These are phyloP conservation scores for Dolichopus griseipennis DNA, from an alignment of 2,888 invertebrate genomes.

Conservation along the genomic window DNA sequence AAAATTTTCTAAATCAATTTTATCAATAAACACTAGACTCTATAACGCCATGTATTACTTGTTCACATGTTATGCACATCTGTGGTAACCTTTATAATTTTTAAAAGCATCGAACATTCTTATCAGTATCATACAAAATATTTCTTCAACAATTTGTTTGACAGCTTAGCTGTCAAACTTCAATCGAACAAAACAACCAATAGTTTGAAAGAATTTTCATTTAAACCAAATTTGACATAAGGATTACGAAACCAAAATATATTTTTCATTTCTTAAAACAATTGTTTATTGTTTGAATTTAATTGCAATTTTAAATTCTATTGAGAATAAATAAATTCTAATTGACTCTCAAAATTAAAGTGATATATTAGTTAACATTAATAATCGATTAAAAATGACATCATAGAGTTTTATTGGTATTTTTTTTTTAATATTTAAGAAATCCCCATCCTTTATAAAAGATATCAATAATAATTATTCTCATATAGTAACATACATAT, in stretches of 20 bases:
- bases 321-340: neutral
- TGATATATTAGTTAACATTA: neutral
- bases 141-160: neutral
- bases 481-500: neutral
- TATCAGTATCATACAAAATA: too few species aligned
- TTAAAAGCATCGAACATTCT: too few species aligned
- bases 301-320: neutral
- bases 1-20: too few species aligned
- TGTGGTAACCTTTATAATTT: too few species aligned
- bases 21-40: too few species aligned
- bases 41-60: too few species aligned
- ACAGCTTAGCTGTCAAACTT: neutral
- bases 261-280: neutral
- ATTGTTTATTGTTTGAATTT: neutral
- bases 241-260: neutral
- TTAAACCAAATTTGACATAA: neutral
- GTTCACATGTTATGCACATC: too few species aligned
- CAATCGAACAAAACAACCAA: neutral
- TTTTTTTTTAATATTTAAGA: neutral
- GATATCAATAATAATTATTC: neutral
- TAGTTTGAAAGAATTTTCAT: neutral
- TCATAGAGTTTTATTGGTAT: neutral
- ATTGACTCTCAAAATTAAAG: neutral
- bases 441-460: neutral
- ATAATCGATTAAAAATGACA: neutral